These are phyloP conservation scores for Stegostoma tigrinum DNA, from an alignment of 2,113 vertebrate species.

Conservation along the genomic window DNA sequence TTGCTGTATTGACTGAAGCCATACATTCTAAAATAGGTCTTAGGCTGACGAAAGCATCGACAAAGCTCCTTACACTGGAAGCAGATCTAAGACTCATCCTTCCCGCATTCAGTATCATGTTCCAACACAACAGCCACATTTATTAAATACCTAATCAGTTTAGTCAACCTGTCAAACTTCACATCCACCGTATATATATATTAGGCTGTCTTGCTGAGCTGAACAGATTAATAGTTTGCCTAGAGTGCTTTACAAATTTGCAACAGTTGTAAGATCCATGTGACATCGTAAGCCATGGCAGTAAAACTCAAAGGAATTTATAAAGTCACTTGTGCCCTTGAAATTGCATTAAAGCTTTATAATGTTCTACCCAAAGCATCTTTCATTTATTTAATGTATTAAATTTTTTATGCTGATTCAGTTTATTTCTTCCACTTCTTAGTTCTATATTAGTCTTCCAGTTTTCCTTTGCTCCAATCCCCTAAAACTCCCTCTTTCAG, in stretches of 20 bases:
- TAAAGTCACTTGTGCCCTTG: not conserved
- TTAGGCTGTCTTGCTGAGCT: not conserved
- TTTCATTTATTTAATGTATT: not conserved
- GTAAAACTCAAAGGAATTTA: slow-evolving; percentile 19
- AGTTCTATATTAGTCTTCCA: not conserved
- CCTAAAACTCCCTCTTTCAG: not conserved
- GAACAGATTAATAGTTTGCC: not conserved
- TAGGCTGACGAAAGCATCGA: not conserved
- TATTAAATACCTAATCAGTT: slow-evolving; percentile 22
- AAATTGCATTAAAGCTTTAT: not conserved
- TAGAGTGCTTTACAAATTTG: slow-evolving; percentile 14
- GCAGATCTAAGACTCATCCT: not conserved
- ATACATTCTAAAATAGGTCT: not conserved
- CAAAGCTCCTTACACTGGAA: not conserved
- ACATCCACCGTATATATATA: not conserved
- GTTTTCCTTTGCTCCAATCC: too few relatives aligned
- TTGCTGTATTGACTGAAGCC: not conserved
- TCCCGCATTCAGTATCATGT: not conserved
- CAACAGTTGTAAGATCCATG: not conserved
- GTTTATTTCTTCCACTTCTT: not conserved
- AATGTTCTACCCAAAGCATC: not conserved
- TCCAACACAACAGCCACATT: slow-evolving; percentile 21
- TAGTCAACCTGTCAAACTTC: slow-evolving; percentile 11
- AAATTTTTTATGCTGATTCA: not conserved
- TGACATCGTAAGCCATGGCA: slow-evolving; percentile 25